Conservation (phyloP, 2,888 invertebrate species). For the Nomada flava region DNA sequence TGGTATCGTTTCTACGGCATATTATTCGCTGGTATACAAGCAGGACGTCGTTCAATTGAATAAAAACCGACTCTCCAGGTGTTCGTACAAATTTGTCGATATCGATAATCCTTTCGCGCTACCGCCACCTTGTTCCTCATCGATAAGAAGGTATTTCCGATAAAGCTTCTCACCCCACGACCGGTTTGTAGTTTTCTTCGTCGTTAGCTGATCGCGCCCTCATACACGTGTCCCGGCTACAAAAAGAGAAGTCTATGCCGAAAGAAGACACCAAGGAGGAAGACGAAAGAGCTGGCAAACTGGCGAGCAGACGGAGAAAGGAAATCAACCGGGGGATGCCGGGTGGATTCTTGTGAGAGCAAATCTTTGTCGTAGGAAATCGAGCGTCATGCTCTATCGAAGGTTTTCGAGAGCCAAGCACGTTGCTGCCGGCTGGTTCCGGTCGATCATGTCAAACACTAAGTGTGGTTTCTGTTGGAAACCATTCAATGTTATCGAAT, state of each 20-base stretch:
- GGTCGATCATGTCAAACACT: constrained; percentile 73
- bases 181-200: constrained; percentile 22
- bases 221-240: constrained; percentile 58
- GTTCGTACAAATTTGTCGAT: constrained; percentile 15
- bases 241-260: constrained; percentile 38
- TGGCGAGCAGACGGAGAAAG: constrained; percentile 19
- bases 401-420: constrained; percentile 70
- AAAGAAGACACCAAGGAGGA: neutral
- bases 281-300: constrained; percentile 27
- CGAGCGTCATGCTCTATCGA: constrained; percentile 77
- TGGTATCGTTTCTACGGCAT: neutral
- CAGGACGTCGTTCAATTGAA: constrained; percentile 18
- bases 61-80: constrained; percentile 40
- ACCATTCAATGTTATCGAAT: constrained; percentile 51
- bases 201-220: constrained; percentile 47
- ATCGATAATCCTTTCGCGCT: constrained; percentile 51
- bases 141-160: constrained; percentile 48
- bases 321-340: constrained; percentile 39
- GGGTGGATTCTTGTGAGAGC: constrained; percentile 74
- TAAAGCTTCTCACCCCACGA: constrained; percentile 38
- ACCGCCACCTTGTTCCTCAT: constrained; percentile 18
- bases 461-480: constrained; percentile 64
- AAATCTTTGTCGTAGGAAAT: constrained; percentile 81
- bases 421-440: constrained; percentile 70
- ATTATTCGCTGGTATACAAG: neutral